Evolutionary conservation across 2,797 vertebrate species (phyloP).

Genomic region (Clarias laeviceps): DNA sequence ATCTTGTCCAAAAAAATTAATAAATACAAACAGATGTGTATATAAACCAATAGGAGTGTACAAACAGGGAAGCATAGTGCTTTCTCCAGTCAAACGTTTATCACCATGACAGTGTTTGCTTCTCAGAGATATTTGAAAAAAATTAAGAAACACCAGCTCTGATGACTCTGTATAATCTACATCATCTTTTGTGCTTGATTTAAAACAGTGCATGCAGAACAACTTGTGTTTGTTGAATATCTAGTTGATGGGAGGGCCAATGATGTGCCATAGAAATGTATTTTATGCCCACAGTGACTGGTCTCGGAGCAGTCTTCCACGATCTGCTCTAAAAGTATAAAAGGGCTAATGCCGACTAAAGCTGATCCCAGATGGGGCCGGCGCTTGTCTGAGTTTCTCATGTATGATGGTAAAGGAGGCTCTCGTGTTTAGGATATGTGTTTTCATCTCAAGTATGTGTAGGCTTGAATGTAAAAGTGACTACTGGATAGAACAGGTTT

Average conservation of each 20-base stretch:
- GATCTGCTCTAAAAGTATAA: conserved; percentile 28
- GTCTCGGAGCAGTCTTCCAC: conserved; percentile 33
- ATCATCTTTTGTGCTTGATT: conserved; percentile 73
- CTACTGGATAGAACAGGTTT: conserved; percentile 41
- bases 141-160: conserved; percentile 76
- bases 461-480: conserved; percentile 40
- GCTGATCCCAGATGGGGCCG: conserved; percentile 10
- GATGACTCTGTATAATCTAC: conserved; percentile 72
- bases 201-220: conserved; percentile 76
- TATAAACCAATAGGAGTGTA: not conserved
- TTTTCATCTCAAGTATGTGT: conserved; percentile 20
- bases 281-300: conserved; percentile 40
- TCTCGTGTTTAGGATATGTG: conserved; percentile 40
- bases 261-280: conserved; percentile 54
- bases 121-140: conserved; percentile 49
- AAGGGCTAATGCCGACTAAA: conserved; percentile 30
- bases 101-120: conserved; percentile 20
- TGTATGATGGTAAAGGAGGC: conserved; percentile 54
- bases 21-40: not conserved
- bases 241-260: conserved; percentile 51
- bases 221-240: conserved; percentile 70
- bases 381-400: conserved; percentile 11
- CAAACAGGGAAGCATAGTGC: not conserved
- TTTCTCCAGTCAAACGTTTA: not conserved
- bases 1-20: not conserved